These are phyloP conservation scores for Clarias laeviceps DNA, from an alignment of 2,797 vertebrate genomes.

Conservation along the genomic window DNA sequence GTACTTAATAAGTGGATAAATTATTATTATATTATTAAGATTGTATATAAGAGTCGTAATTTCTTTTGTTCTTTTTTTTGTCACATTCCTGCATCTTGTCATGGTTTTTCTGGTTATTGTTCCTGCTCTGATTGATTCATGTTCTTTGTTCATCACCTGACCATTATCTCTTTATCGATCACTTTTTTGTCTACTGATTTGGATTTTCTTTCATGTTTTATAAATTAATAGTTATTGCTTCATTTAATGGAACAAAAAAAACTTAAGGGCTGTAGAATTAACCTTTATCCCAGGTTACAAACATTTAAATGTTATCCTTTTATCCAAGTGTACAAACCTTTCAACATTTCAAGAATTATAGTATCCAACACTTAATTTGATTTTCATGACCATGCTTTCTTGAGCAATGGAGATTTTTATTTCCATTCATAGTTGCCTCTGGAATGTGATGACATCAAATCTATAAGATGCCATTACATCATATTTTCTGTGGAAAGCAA, in stretches of 20 bases:
- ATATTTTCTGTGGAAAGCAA: conserved; percentile 29
- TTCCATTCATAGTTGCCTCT: conserved; percentile 31
- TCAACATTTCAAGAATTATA: background rate
- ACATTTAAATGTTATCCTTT: background rate
- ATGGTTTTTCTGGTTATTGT: background rate
- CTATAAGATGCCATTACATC: conserved; percentile 44
- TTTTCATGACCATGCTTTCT: conserved; percentile 6
- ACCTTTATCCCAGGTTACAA: background rate
- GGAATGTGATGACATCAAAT: conserved; percentile 44
- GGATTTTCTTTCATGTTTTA: background rate
- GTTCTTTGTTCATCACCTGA: background rate
- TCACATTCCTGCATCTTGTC: background rate
- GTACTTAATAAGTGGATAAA: background rate
- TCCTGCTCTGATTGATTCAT: background rate
- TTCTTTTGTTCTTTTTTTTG: too few species aligned
- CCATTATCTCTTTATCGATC: background rate
- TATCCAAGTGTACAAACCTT: background rate
- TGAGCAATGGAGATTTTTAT: conserved; percentile 33
- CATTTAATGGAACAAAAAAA: background rate
- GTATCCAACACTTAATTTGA: conserved; percentile 30
- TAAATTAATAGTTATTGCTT: background rate
- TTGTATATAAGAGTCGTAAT: too few species aligned
- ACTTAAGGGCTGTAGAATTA: background rate
- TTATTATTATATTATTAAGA: background rate
- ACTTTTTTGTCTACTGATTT: background rate